Evolutionary conservation across 2,113 vertebrate species (phyloP).

Genomic region (rat (Rattus norvegicus)): DNA sequence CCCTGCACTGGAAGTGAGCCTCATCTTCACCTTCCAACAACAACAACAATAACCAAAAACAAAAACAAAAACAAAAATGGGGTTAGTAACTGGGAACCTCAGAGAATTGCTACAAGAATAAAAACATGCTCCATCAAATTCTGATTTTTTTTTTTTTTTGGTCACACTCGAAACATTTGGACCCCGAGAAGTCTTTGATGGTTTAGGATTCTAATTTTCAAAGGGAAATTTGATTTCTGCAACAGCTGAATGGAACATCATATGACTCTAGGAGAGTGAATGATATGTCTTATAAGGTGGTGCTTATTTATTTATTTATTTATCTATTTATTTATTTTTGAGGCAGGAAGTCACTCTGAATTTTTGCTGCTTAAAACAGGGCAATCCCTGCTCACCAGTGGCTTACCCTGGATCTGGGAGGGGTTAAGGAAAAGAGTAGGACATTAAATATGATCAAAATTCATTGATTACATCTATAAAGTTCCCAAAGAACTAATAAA

Average conservation of each 20-base stretch:
- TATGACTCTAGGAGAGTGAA: constrained; percentile 1
- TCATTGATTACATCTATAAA: neutral
- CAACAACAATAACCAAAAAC: too few relatives aligned
- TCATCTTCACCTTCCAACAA: constrained; percentile 23
- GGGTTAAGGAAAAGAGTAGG: neutral
- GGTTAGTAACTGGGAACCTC: constrained; percentile 61
- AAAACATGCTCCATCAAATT: constrained; percentile 54
- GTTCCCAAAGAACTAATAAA: neutral
- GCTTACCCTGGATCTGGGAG: neutral
- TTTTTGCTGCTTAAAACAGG: neutral
- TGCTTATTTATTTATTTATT: neutral
- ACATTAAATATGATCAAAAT: neutral
- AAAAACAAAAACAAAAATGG: constrained; percentile 70
- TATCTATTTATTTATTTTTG: neutral
- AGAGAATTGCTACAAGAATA: constrained; percentile 21
- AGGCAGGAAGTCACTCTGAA: neutral
- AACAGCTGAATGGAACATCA: neutral
- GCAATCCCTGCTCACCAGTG: too few relatives aligned
- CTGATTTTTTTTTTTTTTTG: constrained; percentile 45
- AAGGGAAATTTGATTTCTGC: constrained; percentile 60
- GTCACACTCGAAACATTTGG: neutral
- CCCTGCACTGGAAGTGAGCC: neutral
- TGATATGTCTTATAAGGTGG: constrained; percentile 23
- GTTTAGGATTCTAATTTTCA: constrained; percentile 57
- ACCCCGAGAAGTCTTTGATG: constrained; percentile 14